Evolutionary conservation across 2,113 vertebrate genomes (phyloP), one percentile per base, ranked within the genome.

Genomic region (Pangasianodon hypophthalmus): DNA sequence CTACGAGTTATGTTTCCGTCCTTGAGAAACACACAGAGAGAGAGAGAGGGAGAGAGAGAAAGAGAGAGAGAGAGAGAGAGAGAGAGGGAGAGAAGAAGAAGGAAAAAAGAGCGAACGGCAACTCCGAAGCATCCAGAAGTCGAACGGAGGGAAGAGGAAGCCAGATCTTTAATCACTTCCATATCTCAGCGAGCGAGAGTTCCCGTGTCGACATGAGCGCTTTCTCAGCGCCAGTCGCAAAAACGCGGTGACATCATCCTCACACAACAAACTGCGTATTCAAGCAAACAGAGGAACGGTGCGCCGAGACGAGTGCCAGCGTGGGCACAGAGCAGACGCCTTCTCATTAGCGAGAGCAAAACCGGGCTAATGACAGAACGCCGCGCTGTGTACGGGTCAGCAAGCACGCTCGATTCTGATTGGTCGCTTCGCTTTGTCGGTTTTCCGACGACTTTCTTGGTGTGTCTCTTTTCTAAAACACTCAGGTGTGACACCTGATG

Each of bases 101-200:
- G 32, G 2, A 87, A 87, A 71, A 86, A 75, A 79, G 50, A 87
- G 37, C 50, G 26, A 87, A 83, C 82, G 52, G 88, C 84, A 87
- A 89, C 46, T 84, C 73, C 81, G 62, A 91, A 92, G 91, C 89
- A 89, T 92, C 89, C 90, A 82, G 90, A 88, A 90, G 91, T 92
- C 48, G 56, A 56, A 32, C 52, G 73, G 84, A 88, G 88, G 54
- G 46, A 50, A 90, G 91, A 86, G 87, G 89, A 90, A 87, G 85
- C 87, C 92, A 93, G 82, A 60, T 80, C 48, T 89, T 88, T 92
- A 93, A 92, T 93, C 85, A 87, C 52, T 92, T 92, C 92, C 92
- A 92, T 92, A 92, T 92, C 92, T 85, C 46, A 69, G 54, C 8
- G 37, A 26, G 54, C 13, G 48, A 19, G 26, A 80, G 90, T 87